Conservation (phyloP, 2,113 vertebrate species). For the Brachyistius frenatus region DNA sequence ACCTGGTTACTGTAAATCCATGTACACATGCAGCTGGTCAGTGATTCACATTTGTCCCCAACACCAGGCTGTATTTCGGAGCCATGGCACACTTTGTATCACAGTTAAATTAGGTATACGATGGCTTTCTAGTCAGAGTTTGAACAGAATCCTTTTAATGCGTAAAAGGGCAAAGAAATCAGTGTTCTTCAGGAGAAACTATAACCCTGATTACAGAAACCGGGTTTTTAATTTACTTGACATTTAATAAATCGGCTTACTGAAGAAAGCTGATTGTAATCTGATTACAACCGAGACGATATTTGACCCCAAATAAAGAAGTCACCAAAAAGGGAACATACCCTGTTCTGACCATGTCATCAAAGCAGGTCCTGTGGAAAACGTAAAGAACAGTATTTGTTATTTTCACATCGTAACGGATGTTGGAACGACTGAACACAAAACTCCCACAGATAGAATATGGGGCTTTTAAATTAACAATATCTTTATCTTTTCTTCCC, state of each 20-base stretch:
- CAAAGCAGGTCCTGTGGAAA: conserved; percentile 91
- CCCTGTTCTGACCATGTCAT: conserved; percentile 87
- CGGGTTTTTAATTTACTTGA: too few relatives aligned
- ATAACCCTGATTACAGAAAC: not conserved
- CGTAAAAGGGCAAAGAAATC: too few relatives aligned
- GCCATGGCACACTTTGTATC: too few relatives aligned
- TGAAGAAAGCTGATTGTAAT: too few relatives aligned
- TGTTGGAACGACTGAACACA: not conserved
- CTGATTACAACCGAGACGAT: not conserved
- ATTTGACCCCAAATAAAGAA: not conserved
- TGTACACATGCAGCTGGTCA: too few relatives aligned
- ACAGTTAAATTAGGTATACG: too few relatives aligned
- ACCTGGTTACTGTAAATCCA: too few relatives aligned
- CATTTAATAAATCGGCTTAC: too few relatives aligned
- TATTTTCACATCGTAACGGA: not conserved
- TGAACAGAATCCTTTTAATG: too few relatives aligned
- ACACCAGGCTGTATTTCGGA: too few relatives aligned
- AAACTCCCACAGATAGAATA: not conserved
- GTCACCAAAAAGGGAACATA: conserved; percentile 45
- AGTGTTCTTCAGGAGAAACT: not conserved
- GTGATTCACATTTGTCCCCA: too few relatives aligned
- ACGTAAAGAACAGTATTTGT: not conserved
- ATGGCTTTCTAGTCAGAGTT: too few relatives aligned
- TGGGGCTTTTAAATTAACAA: not conserved
- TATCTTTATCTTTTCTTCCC: not conserved